Conservation (phyloP, 2,888 invertebrate species). For the Torymus tubicola region DNA sequence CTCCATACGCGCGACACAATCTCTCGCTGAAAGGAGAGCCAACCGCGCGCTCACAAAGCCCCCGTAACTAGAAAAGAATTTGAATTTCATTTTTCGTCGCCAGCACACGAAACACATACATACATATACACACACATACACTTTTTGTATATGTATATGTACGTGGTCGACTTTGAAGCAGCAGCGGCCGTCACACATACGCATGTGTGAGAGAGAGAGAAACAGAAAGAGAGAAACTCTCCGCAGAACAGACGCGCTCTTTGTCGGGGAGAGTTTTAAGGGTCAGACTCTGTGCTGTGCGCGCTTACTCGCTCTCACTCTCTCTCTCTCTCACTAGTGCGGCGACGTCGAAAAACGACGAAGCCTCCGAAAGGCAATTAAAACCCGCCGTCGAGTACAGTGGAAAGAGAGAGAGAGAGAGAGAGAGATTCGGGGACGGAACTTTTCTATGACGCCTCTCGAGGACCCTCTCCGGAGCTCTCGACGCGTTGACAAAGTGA, state of each 20-base stretch:
- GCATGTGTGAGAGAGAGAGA: background rate
- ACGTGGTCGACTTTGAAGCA: slow-evolving; percentile 5
- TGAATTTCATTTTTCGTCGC: slow-evolving; percentile 52
- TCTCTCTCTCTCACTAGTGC: slow-evolving; percentile 1
- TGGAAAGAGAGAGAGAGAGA: slow-evolving; percentile 41
- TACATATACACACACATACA: background rate
- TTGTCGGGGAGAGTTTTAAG: slow-evolving; percentile 19
- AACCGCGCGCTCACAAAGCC: slow-evolving; percentile 34
- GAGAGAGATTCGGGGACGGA: slow-evolving; percentile 61
- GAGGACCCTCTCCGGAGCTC: slow-evolving; percentile 63
- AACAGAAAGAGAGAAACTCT: slow-evolving; percentile 27
- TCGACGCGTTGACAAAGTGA: slow-evolving; percentile 74
- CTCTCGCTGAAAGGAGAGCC: slow-evolving; percentile 19
- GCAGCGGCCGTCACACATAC: no score
- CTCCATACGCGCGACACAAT: no score
- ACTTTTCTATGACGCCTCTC: slow-evolving; percentile 57
- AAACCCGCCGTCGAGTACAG: slow-evolving; percentile 39
- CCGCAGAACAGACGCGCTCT: slow-evolving; percentile 20
- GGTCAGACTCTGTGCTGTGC: background rate
- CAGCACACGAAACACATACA: background rate
- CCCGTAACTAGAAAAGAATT: slow-evolving; percentile 38
- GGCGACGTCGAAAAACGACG: slow-evolving; percentile 50
- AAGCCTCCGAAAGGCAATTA: slow-evolving; percentile 57
- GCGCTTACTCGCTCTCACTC: background rate
- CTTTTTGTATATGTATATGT: no score